Evolutionary conservation across 2,797 vertebrate genomes (phyloP).

Genomic region (Malurus leucopterus): DNA sequence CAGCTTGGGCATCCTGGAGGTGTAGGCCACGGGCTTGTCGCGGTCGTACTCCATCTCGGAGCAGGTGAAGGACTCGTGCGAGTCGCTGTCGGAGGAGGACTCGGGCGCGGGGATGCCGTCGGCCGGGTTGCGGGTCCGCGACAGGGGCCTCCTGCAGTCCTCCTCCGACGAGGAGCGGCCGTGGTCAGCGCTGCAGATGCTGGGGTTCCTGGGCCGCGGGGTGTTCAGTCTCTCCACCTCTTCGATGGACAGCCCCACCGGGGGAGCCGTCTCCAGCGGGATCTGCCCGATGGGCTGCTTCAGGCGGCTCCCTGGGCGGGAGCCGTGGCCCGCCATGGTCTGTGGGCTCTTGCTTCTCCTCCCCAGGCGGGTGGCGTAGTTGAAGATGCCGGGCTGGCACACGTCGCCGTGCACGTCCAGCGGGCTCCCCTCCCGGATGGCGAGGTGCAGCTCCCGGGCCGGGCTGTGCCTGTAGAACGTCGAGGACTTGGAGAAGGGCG

Average conservation of each 20-base stretch:
- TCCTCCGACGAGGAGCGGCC: slow-evolving; percentile 95
- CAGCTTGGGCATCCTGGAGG: slow-evolving; percentile 91
- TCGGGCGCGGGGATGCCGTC: slow-evolving; percentile 94
- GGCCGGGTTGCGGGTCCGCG: slow-evolving; percentile 90
- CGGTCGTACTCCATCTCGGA: slow-evolving; percentile 98
- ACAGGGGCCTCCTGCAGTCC: slow-evolving; percentile 89
- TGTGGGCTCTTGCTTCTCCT: slow-evolving; percentile 95
- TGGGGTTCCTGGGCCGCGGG: slow-evolving; percentile 92
- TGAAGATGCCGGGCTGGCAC: slow-evolving; percentile 88
- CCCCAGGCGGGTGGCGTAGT: slow-evolving; percentile 89
- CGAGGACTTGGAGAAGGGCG: slow-evolving; percentile 89
- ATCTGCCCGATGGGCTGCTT: slow-evolving; percentile 93
- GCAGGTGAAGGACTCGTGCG: slow-evolving; percentile 98
- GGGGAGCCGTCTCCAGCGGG: slow-evolving; percentile 87
- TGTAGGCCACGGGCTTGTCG: slow-evolving; percentile 87
- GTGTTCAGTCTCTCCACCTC: slow-evolving; percentile 97
- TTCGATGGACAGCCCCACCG: slow-evolving; percentile 92
- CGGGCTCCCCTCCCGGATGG: slow-evolving; percentile 86
- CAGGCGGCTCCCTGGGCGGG: slow-evolving; percentile 89
- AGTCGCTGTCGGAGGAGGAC: slow-evolving; percentile 97
- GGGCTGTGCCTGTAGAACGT: slow-evolving; percentile 93
- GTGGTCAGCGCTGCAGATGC: slow-evolving; percentile 96
- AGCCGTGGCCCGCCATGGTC: slow-evolving; percentile 83
- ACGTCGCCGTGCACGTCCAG: slow-evolving; percentile 85
- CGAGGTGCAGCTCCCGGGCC: slow-evolving; percentile 88